A percentile compares a stretch with the other conserved stretches of the same genome.
Conservation (phyloP, 2,888 invertebrate genomes). For the Pseudanteris insignis region DNA sequence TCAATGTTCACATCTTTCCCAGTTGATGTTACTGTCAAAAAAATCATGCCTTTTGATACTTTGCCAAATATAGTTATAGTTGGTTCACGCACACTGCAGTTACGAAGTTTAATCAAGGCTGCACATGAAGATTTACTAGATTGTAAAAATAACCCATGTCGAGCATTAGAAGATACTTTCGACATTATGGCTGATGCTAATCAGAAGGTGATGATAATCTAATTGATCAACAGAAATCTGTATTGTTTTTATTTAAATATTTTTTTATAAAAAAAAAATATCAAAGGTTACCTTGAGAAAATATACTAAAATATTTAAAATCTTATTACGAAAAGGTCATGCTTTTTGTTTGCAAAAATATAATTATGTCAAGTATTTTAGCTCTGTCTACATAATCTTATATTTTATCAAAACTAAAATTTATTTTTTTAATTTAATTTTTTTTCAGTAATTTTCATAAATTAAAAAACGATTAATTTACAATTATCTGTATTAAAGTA, state of each 20-base stretch:
- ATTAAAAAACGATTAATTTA: too few species aligned
- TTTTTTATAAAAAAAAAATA: too few species aligned
- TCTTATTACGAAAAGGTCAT: too few species aligned
- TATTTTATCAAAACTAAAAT: too few species aligned
- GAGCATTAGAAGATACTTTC: conserved; percentile 73
- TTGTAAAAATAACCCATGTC: conserved; percentile 67
- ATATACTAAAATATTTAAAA: too few species aligned
- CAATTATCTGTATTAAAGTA: too few species aligned
- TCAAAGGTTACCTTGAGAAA: too few species aligned
- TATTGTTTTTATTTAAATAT: background rate
- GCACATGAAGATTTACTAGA: conserved; percentile 67
- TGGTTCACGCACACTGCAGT: conserved; percentile 66
- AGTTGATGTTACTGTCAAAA: conserved; percentile 70
- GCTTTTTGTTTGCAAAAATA: too few species aligned
- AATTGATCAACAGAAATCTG: background rate
- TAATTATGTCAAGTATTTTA: background rate
- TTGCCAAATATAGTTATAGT: conserved; percentile 69
- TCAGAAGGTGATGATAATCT: conserved; percentile 40
- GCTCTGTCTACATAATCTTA: too few species aligned
- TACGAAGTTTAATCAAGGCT: conserved; percentile 71
- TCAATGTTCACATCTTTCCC: conserved; percentile 70
- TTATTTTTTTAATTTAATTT: too few species aligned
- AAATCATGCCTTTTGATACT: conserved; percentile 72
- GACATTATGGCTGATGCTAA: conserved; percentile 69
- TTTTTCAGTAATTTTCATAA: too few species aligned